These are phyloP conservation scores for Pandemis cinnamomeana DNA, from an alignment of 2,888 invertebrate genomes.

Conservation along the genomic window DNA sequence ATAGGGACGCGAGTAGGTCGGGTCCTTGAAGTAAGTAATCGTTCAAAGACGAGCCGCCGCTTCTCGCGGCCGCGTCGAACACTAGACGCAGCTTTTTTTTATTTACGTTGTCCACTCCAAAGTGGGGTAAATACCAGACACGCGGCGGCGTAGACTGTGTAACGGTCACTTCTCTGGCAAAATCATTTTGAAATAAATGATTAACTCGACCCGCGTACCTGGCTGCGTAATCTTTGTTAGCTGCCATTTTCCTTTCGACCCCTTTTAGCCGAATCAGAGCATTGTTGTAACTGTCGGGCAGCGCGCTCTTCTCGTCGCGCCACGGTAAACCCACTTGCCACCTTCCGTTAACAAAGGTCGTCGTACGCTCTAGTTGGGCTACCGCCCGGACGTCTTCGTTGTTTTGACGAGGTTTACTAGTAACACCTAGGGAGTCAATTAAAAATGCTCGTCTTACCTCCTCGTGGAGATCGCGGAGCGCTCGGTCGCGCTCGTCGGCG, in stretches of 20 bases:
- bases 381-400: background rate
- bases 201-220: slow-evolving; percentile 19
- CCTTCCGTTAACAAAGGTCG: slow-evolving; percentile 5
- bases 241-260: background rate
- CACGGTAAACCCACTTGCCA: slow-evolving; percentile 29
- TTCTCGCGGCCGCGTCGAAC: slow-evolving; percentile 6
- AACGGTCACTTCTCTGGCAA: slow-evolving; percentile 3
- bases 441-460: background rate
- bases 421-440: background rate
- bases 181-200: slow-evolving; percentile 29
- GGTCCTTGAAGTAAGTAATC: slow-evolving; percentile 1
- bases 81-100: slow-evolving; percentile 22
- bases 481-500: background rate
- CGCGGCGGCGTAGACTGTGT: background rate
- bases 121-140: slow-evolving; percentile 26
- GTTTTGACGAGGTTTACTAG: background rate
- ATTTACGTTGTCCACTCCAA: slow-evolving; percentile 30
- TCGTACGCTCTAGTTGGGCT: slow-evolving; percentile 9
- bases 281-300: background rate
- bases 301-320: slow-evolving; percentile 8
- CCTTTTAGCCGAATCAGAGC: background rate
- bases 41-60: background rate
- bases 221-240: slow-evolving; percentile 1
- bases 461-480: slow-evolving; percentile 16
- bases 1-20: no score